phyloP scores from a whole-genome alignment of 1,140 invertebrate genomes.

The Micrasema minimum region DNA sequence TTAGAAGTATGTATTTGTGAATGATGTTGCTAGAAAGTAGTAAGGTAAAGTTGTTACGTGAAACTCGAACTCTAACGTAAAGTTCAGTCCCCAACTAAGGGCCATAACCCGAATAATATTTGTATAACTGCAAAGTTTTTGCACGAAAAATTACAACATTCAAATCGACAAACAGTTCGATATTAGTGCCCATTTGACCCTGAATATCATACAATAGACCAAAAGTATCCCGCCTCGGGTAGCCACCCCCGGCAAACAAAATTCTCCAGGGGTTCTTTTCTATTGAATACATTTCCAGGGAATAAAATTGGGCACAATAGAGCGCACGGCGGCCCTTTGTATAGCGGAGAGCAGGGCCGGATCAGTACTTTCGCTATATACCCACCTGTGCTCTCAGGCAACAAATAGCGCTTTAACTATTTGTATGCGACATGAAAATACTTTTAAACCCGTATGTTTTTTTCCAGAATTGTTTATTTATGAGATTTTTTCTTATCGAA shows the following conservation, averaged over 20 bases:
- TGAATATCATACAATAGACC: constrained; percentile 29
- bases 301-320: constrained; percentile 50
- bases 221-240: constrained; percentile 11
- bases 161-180: constrained; percentile 24
- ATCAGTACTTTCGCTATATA: no score
- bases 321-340: constrained; percentile 40
- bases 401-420: constrained; percentile 21
- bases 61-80: no score
- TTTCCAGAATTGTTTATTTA: no score
- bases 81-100: no score
- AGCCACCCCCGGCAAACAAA: constrained; percentile 6
- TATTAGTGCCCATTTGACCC: constrained; percentile 27
- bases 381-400: no score
- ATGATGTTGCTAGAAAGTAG: no score
- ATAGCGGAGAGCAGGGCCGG: constrained; percentile 11
- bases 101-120: no score
- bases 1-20: no score
- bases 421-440: constrained; percentile 12
- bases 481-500: no score
- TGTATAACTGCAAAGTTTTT: no score
- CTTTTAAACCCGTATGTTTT: constrained; percentile 23
- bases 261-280: constrained; percentile 19
- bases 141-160: no score
- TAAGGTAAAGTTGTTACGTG: no score
- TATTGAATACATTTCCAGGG: constrained; percentile 49